A percentile compares a stretch with the other conserved stretches of the same genome.
phyloP scores from a whole-genome alignment of 2,797 vertebrate genomes.

The Eupleurogrammus muticus region DNA sequence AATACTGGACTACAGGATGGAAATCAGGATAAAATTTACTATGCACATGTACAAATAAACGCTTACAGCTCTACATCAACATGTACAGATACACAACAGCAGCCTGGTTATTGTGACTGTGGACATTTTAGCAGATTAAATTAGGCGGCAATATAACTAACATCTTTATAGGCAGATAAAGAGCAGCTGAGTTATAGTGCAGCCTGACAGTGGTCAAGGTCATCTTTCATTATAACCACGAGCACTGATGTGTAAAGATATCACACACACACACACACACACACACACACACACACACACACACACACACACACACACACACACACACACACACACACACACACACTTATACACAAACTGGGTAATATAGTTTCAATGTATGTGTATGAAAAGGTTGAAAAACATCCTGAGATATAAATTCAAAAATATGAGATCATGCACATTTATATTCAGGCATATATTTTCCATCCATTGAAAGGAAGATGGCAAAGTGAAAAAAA shows the following conservation, averaged over 20 bases:
- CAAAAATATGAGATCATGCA: constrained; percentile 60
- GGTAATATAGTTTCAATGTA: constrained; percentile 27
- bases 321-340: constrained; percentile 15
- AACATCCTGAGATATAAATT: constrained; percentile 21
- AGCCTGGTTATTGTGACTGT: constrained; percentile 48
- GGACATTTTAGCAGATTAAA: constrained; percentile 72
- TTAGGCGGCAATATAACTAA: constrained; percentile 58
- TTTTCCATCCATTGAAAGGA: constrained; percentile 33
- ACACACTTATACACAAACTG: constrained; percentile 18
- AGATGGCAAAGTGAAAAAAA: constrained; percentile 35
- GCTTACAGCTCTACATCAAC: neutral
- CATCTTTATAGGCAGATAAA: constrained; percentile 73
- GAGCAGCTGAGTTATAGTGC: constrained; percentile 69
- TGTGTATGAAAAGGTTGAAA: constrained; percentile 31
- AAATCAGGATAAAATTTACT: constrained; percentile 1
- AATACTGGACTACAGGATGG: constrained; percentile 24
- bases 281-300: constrained; percentile 19
- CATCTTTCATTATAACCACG: constrained; percentile 69
- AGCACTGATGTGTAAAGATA: constrained; percentile 29
- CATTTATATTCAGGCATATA: constrained; percentile 26
- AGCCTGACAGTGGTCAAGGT: constrained; percentile 72
- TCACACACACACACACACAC: neutral
- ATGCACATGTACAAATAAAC: constrained; percentile 1
- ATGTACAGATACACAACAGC: constrained; percentile 28
- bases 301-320: constrained; percentile 18